Percentiles rank a stretch among this genome's conserved stretches.
Evolutionary conservation across 2,113 vertebrate genomes (phyloP).

Genomic region (Pseudonaja textilis): DNA sequence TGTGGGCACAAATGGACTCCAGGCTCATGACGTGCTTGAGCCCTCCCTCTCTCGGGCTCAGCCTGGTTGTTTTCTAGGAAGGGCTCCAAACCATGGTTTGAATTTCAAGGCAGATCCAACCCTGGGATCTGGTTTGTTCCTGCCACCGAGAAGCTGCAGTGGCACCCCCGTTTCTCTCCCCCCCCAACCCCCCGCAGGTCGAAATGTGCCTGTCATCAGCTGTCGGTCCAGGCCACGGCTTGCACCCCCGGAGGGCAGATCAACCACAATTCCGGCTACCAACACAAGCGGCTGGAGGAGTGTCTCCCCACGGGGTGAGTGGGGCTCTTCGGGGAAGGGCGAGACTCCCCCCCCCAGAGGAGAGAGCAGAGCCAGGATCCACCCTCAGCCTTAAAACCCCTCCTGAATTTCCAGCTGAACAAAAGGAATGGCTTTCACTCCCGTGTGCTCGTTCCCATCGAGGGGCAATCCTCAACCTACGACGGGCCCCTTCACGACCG

Average conservation of each 20-base stretch:
- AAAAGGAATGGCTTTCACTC: not conserved
- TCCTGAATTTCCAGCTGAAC: not conserved
- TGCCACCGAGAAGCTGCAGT: not conserved
- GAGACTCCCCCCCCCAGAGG: too few species aligned
- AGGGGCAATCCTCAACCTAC: not conserved
- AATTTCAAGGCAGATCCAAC: not conserved
- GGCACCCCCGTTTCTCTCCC: not conserved
- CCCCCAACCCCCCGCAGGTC: conserved; percentile 70
- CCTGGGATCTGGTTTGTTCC: not conserved
- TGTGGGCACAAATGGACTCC: not conserved
- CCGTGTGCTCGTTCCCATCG: not conserved
- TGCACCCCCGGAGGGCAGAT: conserved; percentile 91
- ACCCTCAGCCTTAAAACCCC: not conserved
- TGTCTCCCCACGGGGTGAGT: conserved; percentile 94
- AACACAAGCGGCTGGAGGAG: conserved; percentile 90
- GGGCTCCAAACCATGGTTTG: not conserved
- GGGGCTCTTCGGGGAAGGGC: accelerated
- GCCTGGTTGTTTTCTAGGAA: not conserved
- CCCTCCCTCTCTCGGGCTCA: not conserved
- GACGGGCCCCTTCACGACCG: not conserved
- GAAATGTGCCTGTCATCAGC: conserved; percentile 93
- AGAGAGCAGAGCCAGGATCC: not conserved
- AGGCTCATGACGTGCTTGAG: not conserved
- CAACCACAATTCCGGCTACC: conserved; percentile 86
- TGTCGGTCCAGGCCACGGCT: conserved; percentile 89